phyloP scores from a whole-genome alignment of 2,888 invertebrate genomes.

The Temnothorax unifasciatus region DNA sequence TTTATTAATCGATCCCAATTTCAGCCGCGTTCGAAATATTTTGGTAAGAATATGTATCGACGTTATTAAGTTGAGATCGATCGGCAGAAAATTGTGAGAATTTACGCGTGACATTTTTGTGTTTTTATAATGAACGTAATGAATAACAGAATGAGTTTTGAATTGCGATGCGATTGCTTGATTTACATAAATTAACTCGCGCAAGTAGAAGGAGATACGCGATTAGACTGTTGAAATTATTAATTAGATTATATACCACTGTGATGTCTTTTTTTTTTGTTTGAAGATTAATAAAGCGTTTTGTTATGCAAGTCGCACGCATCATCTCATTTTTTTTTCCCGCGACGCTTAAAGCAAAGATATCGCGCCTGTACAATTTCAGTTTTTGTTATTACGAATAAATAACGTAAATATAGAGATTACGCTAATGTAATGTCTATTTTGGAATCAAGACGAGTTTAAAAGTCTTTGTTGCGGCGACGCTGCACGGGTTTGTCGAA shows the following conservation, averaged over 20 bases:
- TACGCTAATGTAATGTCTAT: not conserved
- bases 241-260: constrained; percentile 37
- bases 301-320: constrained; percentile 30
- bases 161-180: constrained; percentile 15
- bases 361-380: not conserved
- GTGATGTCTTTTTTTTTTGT: constrained; percentile 41
- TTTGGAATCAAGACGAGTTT: not conserved
- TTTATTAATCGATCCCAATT: constrained; percentile 21
- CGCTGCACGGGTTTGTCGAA: not conserved
- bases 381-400: not conserved
- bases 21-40: not conserved
- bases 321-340: constrained; percentile 13
- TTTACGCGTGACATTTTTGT: not conserved
- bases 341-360: not conserved
- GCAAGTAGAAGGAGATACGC: not conserved
- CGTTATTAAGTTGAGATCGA: not conserved
- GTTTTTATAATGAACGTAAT: not conserved
- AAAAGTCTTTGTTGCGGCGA: not conserved
- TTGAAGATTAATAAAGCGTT: constrained; percentile 46
- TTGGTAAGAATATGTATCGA: not conserved
- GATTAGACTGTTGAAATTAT: constrained; percentile 31
- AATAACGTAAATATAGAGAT: not conserved
- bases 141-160: not conserved
- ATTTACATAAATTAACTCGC: not conserved
- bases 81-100: not conserved